phyloP scores from a whole-genome alignment of 2,113 vertebrate species.

The Lepisosteus oculatus region DNA sequence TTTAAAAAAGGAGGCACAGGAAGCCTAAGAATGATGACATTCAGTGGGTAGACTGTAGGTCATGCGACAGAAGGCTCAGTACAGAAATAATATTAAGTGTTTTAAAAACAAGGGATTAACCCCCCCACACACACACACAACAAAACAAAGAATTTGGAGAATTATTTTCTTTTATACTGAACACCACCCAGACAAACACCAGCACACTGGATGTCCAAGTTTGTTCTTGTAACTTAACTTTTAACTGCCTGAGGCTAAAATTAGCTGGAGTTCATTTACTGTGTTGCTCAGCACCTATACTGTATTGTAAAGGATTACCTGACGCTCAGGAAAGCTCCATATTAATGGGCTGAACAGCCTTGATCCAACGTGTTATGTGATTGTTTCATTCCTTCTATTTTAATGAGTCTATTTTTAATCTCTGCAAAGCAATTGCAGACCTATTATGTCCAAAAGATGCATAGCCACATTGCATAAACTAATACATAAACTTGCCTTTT shows the following conservation, averaged over 20 bases:
- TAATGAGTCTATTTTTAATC: constrained; percentile 12
- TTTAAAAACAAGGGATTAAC: too few relatives aligned
- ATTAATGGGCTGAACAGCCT: neutral
- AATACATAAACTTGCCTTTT: neutral
- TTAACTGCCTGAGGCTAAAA: neutral
- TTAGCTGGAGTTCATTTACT: constrained; percentile 8
- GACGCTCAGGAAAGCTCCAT: neutral
- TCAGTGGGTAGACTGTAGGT: too few relatives aligned
- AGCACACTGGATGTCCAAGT: too few relatives aligned
- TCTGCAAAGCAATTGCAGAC: neutral
- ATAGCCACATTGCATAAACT: neutral
- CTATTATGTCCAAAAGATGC: neutral
- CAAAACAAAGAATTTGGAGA: too few relatives aligned
- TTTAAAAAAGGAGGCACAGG: too few relatives aligned
- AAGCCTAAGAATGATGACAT: too few relatives aligned
- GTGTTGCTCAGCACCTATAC: neutral
- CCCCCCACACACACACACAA: too few relatives aligned
- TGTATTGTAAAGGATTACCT: neutral
- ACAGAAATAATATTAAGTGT: too few relatives aligned
- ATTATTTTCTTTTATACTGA: too few relatives aligned
- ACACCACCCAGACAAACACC: too few relatives aligned
- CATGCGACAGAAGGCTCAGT: too few relatives aligned
- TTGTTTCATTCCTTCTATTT: constrained; percentile 8
- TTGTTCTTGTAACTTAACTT: neutral
- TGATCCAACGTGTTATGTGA: neutral